Evolutionary conservation across 2,888 invertebrate genomes (phyloP), one percentile per base, ranked within the genome.

Genomic region (Thymelicus lineola): DNA sequence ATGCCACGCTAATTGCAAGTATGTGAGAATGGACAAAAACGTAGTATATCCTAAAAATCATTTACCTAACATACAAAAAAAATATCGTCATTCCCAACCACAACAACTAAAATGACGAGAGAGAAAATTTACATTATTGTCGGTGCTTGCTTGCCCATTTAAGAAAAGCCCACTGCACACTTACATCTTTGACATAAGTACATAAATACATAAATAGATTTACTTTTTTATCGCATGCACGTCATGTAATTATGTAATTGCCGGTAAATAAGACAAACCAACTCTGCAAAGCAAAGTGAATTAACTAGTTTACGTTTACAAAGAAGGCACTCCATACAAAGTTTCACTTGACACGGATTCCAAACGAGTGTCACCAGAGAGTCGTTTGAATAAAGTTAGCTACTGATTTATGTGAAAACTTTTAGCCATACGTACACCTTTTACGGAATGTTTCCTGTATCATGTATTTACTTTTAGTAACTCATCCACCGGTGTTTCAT

Each of bases 361-460:
- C 87, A 85, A 91, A 91, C 91, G 88, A 89, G 86, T 91, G 91
- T 92, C 90, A 87, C 91, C 83, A 83, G 91, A 91, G 91, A 91
- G 91, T 91, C 91, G 90, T 91, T 92, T 91, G 91, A 91, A 91
- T 92, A 92, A 92, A 93, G 90, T 92, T 92, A 89, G 86, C 79
- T 79, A 82, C 89, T 92, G 92, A 91, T 93, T 92, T 91, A 93
- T 92, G 91, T 87, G 83, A 76, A 90, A 93, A 92, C 87, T 91
- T 91, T 82, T 81, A 80, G 81, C 78, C 77, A 78, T 79, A 80
- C 78, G 3, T 20, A 20, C 3, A 75, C 80, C 76, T 73, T 80
- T 82, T 84, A 77, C 76, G 79, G 85, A 85, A 72, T 88, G 87
- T 74, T 82, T 82, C 81, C 81, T 59, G 59, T 59, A 59, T 58